Evolutionary conservation across 2,888 invertebrate genomes (phyloP), one percentile per base, ranked within the genome.

Genomic region (Gisinianus flammeolus): DNA sequence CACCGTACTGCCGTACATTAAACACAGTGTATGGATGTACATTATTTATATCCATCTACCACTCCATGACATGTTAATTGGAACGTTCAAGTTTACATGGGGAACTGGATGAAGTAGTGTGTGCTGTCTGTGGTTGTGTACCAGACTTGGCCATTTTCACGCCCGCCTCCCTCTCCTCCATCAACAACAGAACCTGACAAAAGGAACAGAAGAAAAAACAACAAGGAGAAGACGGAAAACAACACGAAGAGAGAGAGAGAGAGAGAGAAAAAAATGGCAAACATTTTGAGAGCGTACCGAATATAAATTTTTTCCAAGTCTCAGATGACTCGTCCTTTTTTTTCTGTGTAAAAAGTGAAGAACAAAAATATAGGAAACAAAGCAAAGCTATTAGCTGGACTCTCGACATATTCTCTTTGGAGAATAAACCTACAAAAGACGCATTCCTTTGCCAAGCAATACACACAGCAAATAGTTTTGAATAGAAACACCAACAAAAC

Each of bases 31-130:
- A 12, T 31, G 44, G 12, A 19, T 44, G 2, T 2, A 44, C 2
- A 19, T 2, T 44, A 16, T 44, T 2, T 44, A 19, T 44, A 44
- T 16, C 19, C 44, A 16, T 44, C 44, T 35, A 12, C 19, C 19
- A 16, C 22, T 64, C 64, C 28, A 28, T 64, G 64, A 64, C 64
- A 64, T 64, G 26, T 64, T 64, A 64, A 64, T 64, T 64, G 64
- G 64, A 64, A 64, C 64, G 30, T 64, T 28, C 26, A 28, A 64
- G 26, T 64, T 64, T 64, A 64, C 64, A 64, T 64, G 64, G 22
- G 16, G 64, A 64, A 16, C 30, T 58, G 26, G 64, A 28, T 22
- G 58, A 12, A 26, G 28, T 64, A 28, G 8, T 64, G 44, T 44
- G 44, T 64, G 64, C 8, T 64, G 28, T n/a, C 22, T 2, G 1